Percentiles rank a stretch among this genome's conserved stretches.
phyloP scores from a whole-genome alignment of 2,113 vertebrate species.

The Eulemur macaco region DNA sequence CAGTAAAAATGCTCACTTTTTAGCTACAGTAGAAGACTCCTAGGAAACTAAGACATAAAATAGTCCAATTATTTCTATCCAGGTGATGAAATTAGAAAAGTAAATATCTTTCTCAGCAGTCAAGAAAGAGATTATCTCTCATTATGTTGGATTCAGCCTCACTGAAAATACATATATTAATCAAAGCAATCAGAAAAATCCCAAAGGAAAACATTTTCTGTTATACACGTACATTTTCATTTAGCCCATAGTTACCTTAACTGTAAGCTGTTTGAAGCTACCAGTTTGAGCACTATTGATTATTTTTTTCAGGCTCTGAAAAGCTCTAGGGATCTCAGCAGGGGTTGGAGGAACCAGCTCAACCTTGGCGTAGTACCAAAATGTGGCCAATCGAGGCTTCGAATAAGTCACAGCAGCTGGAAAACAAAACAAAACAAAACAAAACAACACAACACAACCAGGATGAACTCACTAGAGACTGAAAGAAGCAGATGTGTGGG shows the following conservation, averaged over 20 bases:
- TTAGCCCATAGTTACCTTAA: constrained; percentile 85
- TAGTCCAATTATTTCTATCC: constrained; percentile 16
- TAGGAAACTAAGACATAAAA: constrained; percentile 2
- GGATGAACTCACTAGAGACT: constrained; percentile 67
- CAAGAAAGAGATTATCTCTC: constrained; percentile 24
- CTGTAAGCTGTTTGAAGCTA: constrained; percentile 90
- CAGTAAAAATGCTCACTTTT: not conserved
- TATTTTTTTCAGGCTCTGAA: constrained; percentile 87
- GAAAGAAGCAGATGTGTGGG: constrained; percentile 74
- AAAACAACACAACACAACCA: constrained; percentile 20
- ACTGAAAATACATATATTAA: constrained; percentile 43
- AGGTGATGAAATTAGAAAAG: constrained; percentile 44
- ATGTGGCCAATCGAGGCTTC: constrained; percentile 92
- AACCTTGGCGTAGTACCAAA: constrained; percentile 95
- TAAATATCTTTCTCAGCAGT: not conserved
- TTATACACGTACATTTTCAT: not conserved
- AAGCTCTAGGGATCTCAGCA: constrained; percentile 93
- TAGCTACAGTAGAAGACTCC: not conserved
- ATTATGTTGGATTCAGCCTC: constrained; percentile 8
- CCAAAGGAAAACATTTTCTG: constrained; percentile 32
- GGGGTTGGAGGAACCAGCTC: constrained; percentile 94
- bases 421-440: constrained; percentile 75
- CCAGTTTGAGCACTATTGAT: constrained; percentile 89
- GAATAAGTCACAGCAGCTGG: constrained; percentile 93
- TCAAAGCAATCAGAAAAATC: constrained; percentile 46